Evolutionary conservation across 2,113 vertebrate species (phyloP), one percentile per base, ranked within the genome.

Genomic region (Channa argus): DNA sequence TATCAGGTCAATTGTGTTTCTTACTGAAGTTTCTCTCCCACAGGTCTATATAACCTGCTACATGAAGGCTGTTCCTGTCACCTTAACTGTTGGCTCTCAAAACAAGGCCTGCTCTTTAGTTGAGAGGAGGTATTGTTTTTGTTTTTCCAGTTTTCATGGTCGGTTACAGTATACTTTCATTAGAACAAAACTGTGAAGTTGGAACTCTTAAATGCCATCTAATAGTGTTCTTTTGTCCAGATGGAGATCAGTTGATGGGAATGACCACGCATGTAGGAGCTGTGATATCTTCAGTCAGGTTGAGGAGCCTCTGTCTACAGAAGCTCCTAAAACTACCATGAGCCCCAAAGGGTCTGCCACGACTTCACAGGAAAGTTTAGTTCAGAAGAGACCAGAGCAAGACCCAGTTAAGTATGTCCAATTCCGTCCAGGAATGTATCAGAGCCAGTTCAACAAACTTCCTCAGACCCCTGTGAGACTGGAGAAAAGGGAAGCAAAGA

Each of bases 241-340:
- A 41, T 94, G 93, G 93, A 9, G 44, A 49, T 94, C 93, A 2
- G 70, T 80, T 3, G 93, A 92, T 6, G 91, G 91, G n/a, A 80
- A 82, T n/a, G 77, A 93, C 44, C 37, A 86, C 9, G 80, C 45
- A 0, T 94, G 93, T 39, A 74, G 52, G 66, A 87, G 64, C 71
- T 94, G 93, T 44, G 71, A 86, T 8, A 1, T 62, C 14, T 51
- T 58, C 10, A 46, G 75, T 10, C 44, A 2, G 6, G 3, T 1
- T 38, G 61, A 62, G 36, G 45, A 80, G 13, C 58, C 63, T 39
- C 39, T 8, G 8, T 12, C 43, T 5, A 59, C 58, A 8, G 24
- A 63, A 34, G 1, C 15, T 8, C 56, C 59, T 2, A 34, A 37
- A 62, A 33, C 37, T 5, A 8, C 34, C 63, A 33, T 38, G 67